Evolutionary conservation across 1,140 invertebrate species (phyloP), one percentile per base, ranked within the genome.

Genomic region (Muscidifurax raptorellus): DNA sequence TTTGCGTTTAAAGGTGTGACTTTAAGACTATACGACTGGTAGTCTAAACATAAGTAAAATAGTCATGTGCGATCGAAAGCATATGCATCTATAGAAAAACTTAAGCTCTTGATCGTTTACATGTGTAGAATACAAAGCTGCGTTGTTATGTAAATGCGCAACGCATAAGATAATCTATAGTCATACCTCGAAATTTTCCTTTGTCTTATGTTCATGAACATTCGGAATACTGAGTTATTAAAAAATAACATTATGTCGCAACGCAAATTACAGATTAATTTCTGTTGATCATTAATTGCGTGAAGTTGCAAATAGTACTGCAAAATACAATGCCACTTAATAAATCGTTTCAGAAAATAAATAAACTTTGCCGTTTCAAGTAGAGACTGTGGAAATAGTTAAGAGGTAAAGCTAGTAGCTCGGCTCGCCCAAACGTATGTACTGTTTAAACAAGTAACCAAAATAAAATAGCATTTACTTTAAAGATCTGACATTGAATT

Each of bases 1-100:
- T 28, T 66, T 13, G 10, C 67, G 7, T 69, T 40, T 0, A 40
- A 69, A 69, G 6, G 30, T 10, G 67, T 27, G 12, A 30, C 27
- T 69, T 28, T 22, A 2, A 12, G 12, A 28, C 27, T 28, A 67
- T 25, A 22, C 27, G 27, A 67, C 10, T 27, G 12, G 22, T 25
- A 40, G 40, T 75, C 28, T 30, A 27, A 69, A 18, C 25, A 13
- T 77, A 77, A 77, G 18, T 77, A 79, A 79, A 79, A 67, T 74
- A 83, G 12, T 28, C 22, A 59, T 77, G 64, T 83, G 74, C 82
- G 82, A 83, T 77, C 72, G 28, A 28, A 12, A n/a, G 25, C 22
- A 25, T 15, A 15, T 13, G 18, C 2, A 18, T 1, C 1, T 52
- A 15, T 22, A 69, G 67, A 15, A 28, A 69, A 69, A 30, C 67